A percentile compares a stretch with the other conserved stretches of the same genome.
Conservation (phyloP, 2,113 vertebrate genomes). For the Tiliqua scincoides region DNA sequence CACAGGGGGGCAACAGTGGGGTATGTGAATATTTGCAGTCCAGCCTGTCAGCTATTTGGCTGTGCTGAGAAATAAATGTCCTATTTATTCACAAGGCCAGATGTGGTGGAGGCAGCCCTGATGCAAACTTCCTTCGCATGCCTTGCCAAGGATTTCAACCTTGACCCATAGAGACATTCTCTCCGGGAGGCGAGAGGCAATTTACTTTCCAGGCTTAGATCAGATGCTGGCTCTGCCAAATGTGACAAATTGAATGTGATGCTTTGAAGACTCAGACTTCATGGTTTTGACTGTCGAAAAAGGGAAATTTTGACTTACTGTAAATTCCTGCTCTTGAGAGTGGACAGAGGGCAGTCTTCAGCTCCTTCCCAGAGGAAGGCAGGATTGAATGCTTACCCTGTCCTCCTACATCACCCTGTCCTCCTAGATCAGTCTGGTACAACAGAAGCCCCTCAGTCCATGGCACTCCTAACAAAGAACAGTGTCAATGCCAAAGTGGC, state of each 20-base stretch:
- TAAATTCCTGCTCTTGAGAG: neutral
- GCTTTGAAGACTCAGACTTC: slow-evolving; percentile 45
- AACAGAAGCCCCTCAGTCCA: neutral
- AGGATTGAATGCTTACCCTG: neutral
- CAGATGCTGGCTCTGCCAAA: slow-evolving; percentile 61
- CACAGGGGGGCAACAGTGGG: slow-evolving; percentile 39
- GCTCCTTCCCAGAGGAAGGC: neutral
- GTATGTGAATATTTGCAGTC: slow-evolving; percentile 51
- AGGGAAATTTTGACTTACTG: neutral
- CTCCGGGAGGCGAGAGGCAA: slow-evolving; percentile 67
- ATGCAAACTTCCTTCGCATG: slow-evolving; percentile 54
- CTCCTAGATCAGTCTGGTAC: neutral
- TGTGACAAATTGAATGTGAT: slow-evolving; percentile 55
- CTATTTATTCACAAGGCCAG: slow-evolving; percentile 51
- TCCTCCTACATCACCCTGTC: neutral
- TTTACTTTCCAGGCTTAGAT: slow-evolving; percentile 72
- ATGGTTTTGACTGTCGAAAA: slow-evolving; percentile 20
- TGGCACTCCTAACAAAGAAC: neutral
- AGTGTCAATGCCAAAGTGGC: neutral
- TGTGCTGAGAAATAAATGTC: slow-evolving; percentile 23
- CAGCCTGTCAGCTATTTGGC: slow-evolving; percentile 42
- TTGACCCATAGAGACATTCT: slow-evolving; percentile 64
- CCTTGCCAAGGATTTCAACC: slow-evolving; percentile 63
- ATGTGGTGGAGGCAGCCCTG: slow-evolving; percentile 54
- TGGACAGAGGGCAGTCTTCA: neutral